phyloP scores from a whole-genome alignment of 2,888 invertebrate species.

The Hesperia comma region DNA sequence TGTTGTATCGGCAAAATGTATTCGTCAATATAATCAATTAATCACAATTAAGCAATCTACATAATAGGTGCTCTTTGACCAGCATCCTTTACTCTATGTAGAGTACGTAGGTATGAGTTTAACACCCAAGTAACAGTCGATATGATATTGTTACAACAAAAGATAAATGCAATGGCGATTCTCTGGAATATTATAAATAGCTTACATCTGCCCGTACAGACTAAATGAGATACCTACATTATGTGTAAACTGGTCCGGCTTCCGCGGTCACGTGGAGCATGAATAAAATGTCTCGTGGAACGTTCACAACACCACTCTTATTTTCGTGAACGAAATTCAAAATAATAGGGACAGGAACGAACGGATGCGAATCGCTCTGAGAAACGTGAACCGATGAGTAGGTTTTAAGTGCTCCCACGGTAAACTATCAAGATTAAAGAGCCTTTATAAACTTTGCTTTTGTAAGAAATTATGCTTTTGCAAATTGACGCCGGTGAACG shows the following conservation, averaged over 20 bases:
- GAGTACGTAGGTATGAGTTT: too few species aligned
- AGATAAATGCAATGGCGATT: constrained; percentile 19
- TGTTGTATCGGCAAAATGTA: too few species aligned
- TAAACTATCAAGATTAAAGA: constrained; percentile 25
- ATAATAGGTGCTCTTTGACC: too few species aligned
- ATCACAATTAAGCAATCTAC: too few species aligned
- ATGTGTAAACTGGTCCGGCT: constrained; percentile 46
- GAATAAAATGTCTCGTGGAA: constrained; percentile 38
- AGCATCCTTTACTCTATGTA: too few species aligned
- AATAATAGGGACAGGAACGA: constrained; percentile 40
- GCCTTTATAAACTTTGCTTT: constrained; percentile 20
- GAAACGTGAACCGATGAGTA: constrained; percentile 31
- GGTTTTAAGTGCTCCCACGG: constrained; percentile 28
- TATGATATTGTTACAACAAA: constrained; percentile 15
- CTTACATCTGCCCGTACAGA: constrained; percentile 40
- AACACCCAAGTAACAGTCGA: background rate
- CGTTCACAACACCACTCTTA: constrained; percentile 38
- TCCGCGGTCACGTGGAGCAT: constrained; percentile 44
- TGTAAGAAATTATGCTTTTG: constrained; percentile 20
- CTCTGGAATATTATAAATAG: constrained; percentile 42
- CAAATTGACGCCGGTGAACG: background rate
- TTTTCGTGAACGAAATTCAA: constrained; percentile 40
- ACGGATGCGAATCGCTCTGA: constrained; percentile 42
- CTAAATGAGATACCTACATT: constrained; percentile 29
- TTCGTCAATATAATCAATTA: too few species aligned